Conservation (phyloP, 1,140 invertebrate species). For the Drosophila serrata region DNA sequence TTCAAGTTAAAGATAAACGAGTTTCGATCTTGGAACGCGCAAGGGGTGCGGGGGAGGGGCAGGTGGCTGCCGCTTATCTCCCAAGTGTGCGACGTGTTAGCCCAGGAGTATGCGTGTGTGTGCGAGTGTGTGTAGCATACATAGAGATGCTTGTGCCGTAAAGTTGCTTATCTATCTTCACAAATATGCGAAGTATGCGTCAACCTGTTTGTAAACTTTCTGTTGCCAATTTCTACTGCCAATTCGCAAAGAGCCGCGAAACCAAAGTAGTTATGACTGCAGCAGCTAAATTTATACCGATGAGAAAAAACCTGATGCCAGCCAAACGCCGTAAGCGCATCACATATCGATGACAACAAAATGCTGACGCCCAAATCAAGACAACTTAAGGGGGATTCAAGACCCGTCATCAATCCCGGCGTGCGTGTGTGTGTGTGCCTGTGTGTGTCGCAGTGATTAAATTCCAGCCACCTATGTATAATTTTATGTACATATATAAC, state of each 20-base stretch:
- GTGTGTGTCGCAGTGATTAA: conserved; percentile 16
- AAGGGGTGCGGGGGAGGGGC: neutral
- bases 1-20: conserved; percentile 63
- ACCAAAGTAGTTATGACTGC: conserved; percentile 20
- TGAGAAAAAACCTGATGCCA: conserved; percentile 39
- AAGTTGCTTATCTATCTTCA: conserved; percentile 74
- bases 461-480: conserved; percentile 10
- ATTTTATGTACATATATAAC: conserved; percentile 23
- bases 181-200: conserved; percentile 82
- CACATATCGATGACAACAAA: conserved; percentile 30
- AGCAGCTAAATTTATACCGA: conserved; percentile 40
- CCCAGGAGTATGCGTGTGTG: conserved; percentile 19
- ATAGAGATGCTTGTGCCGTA: conserved; percentile 26
- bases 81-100: conserved; percentile 36
- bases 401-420: conserved; percentile 20
- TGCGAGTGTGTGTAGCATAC: conserved; percentile 19
- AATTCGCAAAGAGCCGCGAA: conserved; percentile 37
- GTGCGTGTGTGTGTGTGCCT: conserved; percentile 5
- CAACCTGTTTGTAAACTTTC: conserved; percentile 83
- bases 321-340: conserved; percentile 33
- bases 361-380: conserved; percentile 43
- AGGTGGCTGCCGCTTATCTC: conserved; percentile 38
- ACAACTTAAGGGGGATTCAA: conserved; percentile 9
- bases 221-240: conserved; percentile 72
- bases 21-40: conserved; percentile 16